Conservation (phyloP, 1,140 invertebrate genomes). For the Drusus annulatus region DNA sequence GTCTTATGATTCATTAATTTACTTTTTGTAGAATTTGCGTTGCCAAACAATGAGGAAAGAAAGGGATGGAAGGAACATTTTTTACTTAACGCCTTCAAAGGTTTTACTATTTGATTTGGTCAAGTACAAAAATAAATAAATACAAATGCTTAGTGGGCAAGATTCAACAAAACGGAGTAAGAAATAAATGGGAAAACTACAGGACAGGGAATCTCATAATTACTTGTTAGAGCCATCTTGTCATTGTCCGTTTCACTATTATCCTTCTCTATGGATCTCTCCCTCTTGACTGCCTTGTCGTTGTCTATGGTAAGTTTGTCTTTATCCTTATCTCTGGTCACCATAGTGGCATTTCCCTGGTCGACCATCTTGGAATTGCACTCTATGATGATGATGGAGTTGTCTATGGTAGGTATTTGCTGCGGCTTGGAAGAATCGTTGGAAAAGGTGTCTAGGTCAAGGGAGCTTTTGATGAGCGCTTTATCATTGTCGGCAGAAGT, state of each 20-base stretch:
- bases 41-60: no score
- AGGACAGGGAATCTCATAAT: background rate
- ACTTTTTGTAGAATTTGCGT: no score
- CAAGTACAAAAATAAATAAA: no score
- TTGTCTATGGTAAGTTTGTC: constrained; percentile 43
- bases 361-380: constrained; percentile 33
- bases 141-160: no score
- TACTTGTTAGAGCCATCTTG: constrained; percentile 3
- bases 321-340: constrained; percentile 42
- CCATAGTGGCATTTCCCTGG: background rate
- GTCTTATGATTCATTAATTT: no score
- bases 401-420: constrained; percentile 9
- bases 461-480: background rate
- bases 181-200: no score
- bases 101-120: no score
- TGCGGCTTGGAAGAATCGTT: constrained; percentile 4
- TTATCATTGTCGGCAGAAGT: constrained; percentile 7
- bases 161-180: no score
- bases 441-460: constrained; percentile 1
- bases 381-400: constrained; percentile 23
- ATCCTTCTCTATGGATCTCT: constrained; percentile 50
- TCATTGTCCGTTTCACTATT: constrained; percentile 41
- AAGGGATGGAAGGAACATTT: no score
- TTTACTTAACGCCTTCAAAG: no score
- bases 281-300: constrained; percentile 33